These are phyloP conservation scores for Olivierus martensii DNA, from an alignment of 1,140 invertebrate species.

Conservation along the genomic window DNA sequence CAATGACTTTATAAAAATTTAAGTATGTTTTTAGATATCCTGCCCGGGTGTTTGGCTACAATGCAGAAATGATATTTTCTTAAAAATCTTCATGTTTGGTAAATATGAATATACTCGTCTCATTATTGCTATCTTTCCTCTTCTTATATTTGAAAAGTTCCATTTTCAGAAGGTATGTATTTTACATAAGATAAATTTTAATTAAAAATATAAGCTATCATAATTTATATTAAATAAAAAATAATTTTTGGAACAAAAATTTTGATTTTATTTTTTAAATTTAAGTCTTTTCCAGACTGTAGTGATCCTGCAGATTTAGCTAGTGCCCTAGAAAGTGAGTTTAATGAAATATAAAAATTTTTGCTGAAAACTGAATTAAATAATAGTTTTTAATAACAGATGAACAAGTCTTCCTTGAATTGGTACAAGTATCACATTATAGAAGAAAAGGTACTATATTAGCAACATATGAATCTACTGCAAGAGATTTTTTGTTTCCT, in stretches of 20 bases:
- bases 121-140: no score
- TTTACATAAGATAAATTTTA: no score
- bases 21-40: no score
- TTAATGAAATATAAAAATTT: neutral
- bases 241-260: neutral
- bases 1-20: no score
- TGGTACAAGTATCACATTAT: neutral
- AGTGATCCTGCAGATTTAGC: neutral
- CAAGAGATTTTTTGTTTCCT: neutral
- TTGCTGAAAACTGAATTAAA: neutral
- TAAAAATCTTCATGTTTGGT: no score
- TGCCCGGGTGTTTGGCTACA: no score
- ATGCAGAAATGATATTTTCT: no score
- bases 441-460: neutral
- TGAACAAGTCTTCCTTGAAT: constrained; percentile 1
- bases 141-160: no score
- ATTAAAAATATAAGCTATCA: no score
- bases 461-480: neutral
- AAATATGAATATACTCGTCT: no score
- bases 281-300: neutral
- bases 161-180: no score
- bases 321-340: neutral
- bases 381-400: neutral
- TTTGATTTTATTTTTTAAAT: neutral
- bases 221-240: no score